Percentiles rank a stretch among this genome's conserved stretches.
phyloP scores from a whole-genome alignment of 1,140 invertebrate species.

The Pogonognathellus flavescens region DNA sequence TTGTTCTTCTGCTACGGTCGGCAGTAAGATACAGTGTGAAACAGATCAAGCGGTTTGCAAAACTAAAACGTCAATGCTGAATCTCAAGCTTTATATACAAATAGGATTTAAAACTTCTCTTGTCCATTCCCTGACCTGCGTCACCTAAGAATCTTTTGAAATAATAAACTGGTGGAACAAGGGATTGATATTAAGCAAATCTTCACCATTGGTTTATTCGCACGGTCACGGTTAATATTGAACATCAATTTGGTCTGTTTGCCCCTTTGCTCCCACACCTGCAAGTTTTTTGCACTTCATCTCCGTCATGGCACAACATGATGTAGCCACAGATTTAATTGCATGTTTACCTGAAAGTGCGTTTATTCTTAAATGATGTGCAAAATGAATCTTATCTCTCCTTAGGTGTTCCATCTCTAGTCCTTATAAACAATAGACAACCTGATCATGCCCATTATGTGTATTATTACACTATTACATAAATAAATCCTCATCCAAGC shows the following conservation, averaged over 20 bases:
- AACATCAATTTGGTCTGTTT: not conserved
- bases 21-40: not conserved
- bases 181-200: not conserved
- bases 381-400: not conserved
- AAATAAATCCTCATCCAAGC: too few species aligned
- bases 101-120: not conserved
- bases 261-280: too few species aligned
- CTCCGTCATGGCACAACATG: not conserved
- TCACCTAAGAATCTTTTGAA: not conserved
- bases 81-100: not conserved
- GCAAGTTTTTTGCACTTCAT: not conserved
- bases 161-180: not conserved
- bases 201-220: not conserved
- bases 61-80: not conserved
- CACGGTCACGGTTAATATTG: slow-evolving; percentile 12
- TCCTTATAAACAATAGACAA: too few species aligned
- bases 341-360: not conserved
- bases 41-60: too few species aligned
- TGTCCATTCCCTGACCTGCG: not conserved
- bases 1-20: not conserved
- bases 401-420: too few species aligned
- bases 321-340: not conserved
- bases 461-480: too few species aligned
- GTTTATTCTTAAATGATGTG: not conserved
- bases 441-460: too few species aligned